Conservation (phyloP, 2,888 invertebrate species). For the Perdita meconis region DNA sequence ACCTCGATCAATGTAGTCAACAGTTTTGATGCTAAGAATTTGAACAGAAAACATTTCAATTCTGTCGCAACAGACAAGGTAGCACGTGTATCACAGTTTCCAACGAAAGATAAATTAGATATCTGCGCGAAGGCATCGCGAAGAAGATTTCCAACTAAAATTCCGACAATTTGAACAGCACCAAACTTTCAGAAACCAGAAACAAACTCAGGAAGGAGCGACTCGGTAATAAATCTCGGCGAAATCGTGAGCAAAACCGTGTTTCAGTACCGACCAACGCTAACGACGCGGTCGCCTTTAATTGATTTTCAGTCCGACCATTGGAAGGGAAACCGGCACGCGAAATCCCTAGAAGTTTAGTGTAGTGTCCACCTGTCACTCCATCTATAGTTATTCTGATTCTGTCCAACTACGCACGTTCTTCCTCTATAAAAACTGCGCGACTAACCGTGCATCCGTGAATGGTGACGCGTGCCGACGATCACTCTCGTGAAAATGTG, state of each 20-base stretch:
- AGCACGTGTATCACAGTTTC: background rate
- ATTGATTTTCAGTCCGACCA: conserved; percentile 37
- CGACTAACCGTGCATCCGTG: conserved; percentile 34
- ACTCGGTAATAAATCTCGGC: no score
- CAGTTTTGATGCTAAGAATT: background rate
- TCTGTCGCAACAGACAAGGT: background rate
- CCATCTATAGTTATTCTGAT: conserved; percentile 59
- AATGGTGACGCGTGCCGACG: conserved; percentile 25
- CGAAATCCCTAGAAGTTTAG: conserved; percentile 49
- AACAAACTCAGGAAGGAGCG: no score
- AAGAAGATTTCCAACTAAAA: background rate
- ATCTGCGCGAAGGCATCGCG: background rate
- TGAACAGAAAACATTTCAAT: background rate
- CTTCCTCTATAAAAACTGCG: conserved; percentile 49
- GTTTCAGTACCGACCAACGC: conserved; percentile 16
- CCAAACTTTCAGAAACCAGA: background rate
- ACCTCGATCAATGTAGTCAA: no score
- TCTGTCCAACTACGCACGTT: conserved; percentile 49
- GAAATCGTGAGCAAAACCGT: background rate
- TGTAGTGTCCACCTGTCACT: conserved; percentile 59
- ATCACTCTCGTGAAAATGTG: conserved; percentile 70
- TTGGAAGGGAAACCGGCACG: background rate
- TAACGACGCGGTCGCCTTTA: conserved; percentile 6
- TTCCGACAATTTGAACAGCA: background rate
- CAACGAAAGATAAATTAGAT: conserved; percentile 41